Evolutionary conservation across 2,797 vertebrate genomes (phyloP).

Genomic region (Threskiornis aethiopicus): DNA sequence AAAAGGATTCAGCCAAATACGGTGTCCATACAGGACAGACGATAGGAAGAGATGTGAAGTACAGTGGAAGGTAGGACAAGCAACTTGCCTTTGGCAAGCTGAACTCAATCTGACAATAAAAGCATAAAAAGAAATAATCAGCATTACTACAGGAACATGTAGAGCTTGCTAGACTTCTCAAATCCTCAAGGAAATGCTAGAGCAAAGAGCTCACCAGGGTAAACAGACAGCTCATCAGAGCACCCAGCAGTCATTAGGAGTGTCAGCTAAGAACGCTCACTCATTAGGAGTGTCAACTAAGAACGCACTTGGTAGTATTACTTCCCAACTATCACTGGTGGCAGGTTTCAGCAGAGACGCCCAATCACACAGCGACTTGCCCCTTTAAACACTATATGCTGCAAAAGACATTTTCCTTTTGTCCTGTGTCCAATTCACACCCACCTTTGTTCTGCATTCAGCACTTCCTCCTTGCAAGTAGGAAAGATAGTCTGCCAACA

Average conservation of each 20-base stretch:
- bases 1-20: neutral
- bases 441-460: neutral
- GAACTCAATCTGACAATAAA: neutral
- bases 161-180: neutral
- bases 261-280: neutral
- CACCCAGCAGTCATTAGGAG: rapidly evolving
- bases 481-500: neutral
- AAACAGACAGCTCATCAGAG: neutral
- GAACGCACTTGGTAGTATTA: neutral
- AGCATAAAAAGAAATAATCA: neutral
- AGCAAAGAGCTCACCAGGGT: neutral
- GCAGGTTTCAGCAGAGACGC: neutral
- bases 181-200: neutral
- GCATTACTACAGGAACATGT: neutral
- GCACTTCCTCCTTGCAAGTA: neutral
- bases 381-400: neutral
- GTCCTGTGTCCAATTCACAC: neutral
- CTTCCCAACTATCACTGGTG: rapidly evolving
- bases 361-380: neutral
- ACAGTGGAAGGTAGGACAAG: neutral
- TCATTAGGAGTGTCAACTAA: neutral
- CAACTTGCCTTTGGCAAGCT: neutral
- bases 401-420: neutral
- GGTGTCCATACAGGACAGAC: neutral
- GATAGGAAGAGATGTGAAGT: neutral